A percentile compares a stretch with the other conserved stretches of the same genome.
Conservation (phyloP, 1,140 invertebrate species). For the Diorhabda sublineata region DNA sequence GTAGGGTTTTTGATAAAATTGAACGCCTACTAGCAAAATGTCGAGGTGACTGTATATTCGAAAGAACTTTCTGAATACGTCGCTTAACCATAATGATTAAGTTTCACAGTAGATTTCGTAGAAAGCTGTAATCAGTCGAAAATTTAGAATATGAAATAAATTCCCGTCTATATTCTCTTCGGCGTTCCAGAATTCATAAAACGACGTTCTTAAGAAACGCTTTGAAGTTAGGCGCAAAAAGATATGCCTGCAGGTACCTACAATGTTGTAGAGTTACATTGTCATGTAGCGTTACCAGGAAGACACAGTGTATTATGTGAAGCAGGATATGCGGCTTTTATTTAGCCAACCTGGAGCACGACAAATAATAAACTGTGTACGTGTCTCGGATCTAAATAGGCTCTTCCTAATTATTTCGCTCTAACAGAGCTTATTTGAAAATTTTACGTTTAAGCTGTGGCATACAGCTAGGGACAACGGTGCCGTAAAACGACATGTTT, state of each 20-base stretch:
- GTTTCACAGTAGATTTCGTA: no score
- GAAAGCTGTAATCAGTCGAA: no score
- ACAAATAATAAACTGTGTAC: slow-evolving; percentile 12
- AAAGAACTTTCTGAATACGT: no score
- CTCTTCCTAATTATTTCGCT: slow-evolving; percentile 10
- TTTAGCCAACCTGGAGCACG: slow-evolving; percentile 2
- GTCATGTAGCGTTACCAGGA: neutral
- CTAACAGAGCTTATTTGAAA: slow-evolving; percentile 6
- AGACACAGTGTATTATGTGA: neutral
- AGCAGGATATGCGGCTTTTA: slow-evolving; percentile 9
- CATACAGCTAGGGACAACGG: neutral
- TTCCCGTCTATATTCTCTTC: no score
- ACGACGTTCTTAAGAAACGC: neutral
- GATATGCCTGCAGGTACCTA: neutral
- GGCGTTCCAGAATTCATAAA: neutral
- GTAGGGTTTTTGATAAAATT: no score
- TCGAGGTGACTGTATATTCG: no score
- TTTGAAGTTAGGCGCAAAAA: slow-evolving; percentile 5
- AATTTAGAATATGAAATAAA: no score
- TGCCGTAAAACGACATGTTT: neutral
- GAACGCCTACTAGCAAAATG: no score
- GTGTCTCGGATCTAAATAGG: slow-evolving; percentile 11
- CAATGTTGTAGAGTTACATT: neutral
- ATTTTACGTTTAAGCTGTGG: neutral
- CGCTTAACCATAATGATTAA: no score